A percentile compares a stretch with the other conserved stretches of the same genome.
Conservation (phyloP, 2,113 vertebrate species). For the Alligator sinensis region DNA sequence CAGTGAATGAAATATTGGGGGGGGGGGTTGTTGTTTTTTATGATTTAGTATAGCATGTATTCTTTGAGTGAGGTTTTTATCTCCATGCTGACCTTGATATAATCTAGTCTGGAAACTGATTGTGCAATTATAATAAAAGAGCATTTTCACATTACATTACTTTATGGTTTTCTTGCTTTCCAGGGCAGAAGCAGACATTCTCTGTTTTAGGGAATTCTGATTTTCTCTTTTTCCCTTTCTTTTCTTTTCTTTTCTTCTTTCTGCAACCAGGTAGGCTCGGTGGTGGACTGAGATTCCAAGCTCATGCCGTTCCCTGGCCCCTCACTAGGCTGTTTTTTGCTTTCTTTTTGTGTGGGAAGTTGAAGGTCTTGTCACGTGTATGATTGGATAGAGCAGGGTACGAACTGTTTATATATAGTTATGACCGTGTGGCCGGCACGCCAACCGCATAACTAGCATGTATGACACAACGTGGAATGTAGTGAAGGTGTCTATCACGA, state of each 20-base stretch:
- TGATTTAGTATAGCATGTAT: neutral
- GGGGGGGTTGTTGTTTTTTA: neutral
- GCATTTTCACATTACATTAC: neutral
- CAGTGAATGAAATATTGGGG: neutral
- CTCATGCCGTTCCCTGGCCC: too few species aligned
- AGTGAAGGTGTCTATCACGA: too few species aligned
- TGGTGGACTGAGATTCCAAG: too few species aligned
- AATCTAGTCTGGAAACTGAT: neutral
- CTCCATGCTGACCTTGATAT: neutral
- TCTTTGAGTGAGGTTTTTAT: neutral
- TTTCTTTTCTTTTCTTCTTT: neutral
- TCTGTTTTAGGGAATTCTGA: neutral
- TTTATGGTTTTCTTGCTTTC: neutral
- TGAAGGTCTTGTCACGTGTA: too few species aligned
- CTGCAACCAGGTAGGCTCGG: too few species aligned
- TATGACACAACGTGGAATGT: too few species aligned
- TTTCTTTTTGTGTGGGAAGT: too few species aligned
- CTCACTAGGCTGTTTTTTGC: too few species aligned
- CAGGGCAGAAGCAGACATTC: neutral
- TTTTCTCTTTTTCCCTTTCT: neutral
- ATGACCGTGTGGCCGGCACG: too few species aligned
- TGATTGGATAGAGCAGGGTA: too few species aligned
- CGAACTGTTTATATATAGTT: too few species aligned
- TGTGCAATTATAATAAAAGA: neutral
- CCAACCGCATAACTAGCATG: too few species aligned